phyloP scores from a whole-genome alignment of 92 coral and sea anemone species.

The Heliopora coerulea region DNA sequence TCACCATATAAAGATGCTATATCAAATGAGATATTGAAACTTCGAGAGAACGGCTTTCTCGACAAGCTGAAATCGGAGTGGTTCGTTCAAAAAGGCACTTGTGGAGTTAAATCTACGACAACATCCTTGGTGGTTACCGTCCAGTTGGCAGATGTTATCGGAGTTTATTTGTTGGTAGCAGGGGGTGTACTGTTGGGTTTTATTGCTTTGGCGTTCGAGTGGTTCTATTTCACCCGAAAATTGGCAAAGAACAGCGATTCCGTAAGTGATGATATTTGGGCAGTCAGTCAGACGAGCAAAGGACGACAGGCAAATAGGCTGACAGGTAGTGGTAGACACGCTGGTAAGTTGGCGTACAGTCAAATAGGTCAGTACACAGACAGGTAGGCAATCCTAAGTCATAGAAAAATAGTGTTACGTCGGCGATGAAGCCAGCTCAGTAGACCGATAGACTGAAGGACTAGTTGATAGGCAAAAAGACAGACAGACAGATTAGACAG shows the following conservation, averaged over 20 bases:
- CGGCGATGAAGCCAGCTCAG: neutral
- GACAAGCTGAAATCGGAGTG: conserved; percentile 69
- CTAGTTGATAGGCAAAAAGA: neutral
- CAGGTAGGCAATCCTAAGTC: neutral
- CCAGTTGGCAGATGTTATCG: conserved; percentile 6
- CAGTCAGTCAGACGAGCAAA: neutral
- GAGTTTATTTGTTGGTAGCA: conserved; percentile 14
- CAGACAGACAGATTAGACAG: neutral
- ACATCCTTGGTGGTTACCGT: neutral
- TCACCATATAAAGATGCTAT: conserved; percentile 75
- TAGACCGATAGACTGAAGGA: conserved; percentile 5
- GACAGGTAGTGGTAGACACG: neutral
- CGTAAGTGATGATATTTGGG: neutral
- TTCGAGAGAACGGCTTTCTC: conserved; percentile 67
- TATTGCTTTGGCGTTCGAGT: conserved; percentile 3
- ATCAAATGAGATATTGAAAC: conserved; percentile 65
- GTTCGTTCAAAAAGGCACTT: conserved; percentile 64
- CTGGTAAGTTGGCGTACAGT: neutral
- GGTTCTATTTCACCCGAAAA: conserved; percentile 7
- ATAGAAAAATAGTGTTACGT: too few species aligned
- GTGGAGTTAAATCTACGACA: conserved; percentile 3
- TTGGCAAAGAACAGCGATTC: neutral
- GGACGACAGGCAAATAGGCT: too few species aligned
- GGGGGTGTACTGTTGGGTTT: conserved; percentile 11
- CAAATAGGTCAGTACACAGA: neutral